Base-by-base conservation (phyloP, 2,888 invertebrate species). In the Polylopha cassiicola region DNA sequence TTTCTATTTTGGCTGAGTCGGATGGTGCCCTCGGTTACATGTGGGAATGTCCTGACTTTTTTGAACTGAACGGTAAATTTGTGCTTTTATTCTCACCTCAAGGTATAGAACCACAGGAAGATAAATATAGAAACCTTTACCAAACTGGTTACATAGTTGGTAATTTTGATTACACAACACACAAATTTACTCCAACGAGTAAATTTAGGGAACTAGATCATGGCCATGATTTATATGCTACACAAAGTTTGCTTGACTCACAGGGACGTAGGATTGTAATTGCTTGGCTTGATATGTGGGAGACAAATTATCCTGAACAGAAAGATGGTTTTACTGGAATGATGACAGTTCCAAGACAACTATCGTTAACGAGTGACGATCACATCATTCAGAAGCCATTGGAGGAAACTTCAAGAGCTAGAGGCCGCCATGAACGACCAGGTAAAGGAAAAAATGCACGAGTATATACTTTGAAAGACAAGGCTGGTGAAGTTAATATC, bases 21-120 rank as follows among this genome's bases (percentile, higher is more conserved):
- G 58, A 76, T 30, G 79, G 77, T 3, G 52, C 46, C 8, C 61
- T 79, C 1, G 80, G 80, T 1, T 78, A 58, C 26, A 82, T 86
- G 81, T 87, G 76, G 75, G 87, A 87, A 51, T 87, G 87, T 58
- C 87, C 87, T 0, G 86, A 86, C 46, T 77, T 87, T 32, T 86
- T 87, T 21, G 69, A 77, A 47, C 42, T 87, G 0, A 39, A 64
- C 11, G 76, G 73, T 0, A 52, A 61, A 32, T 73, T 58, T 45
- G 55, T 87, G 8, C 53, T 87, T 1, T 45, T 87, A 2, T 69
- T 87, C 37, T 86, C 82, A 3, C 78, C 84, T 1, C 82, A 84
- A 69, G 82, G 85, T 1, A 39, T 85, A 0, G 2, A 53, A 31
- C 44, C 74, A 1, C 48, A 69, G 22, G 85, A 79, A 0, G 69